Base-by-base conservation (phyloP, 2,888 invertebrate genomes). In the Scelioninae gen. 1 region DNA sequence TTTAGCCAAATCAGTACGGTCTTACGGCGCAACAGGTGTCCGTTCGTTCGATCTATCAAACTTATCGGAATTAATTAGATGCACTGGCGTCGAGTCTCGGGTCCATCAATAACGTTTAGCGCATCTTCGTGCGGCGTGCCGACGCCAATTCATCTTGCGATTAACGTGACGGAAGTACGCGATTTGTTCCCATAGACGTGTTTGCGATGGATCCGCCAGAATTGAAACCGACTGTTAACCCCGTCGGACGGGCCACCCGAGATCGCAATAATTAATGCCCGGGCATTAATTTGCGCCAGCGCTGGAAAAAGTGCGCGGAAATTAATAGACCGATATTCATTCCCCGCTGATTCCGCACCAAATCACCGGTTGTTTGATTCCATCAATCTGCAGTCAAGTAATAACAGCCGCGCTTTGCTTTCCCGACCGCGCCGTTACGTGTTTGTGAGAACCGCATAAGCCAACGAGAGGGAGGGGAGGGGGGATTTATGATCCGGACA, bases 261-360 rank as follows among this genome's bases (percentile, higher is more conserved):
- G 83, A 83, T 82, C 80, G 60, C 74, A 72, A 88, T 91, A 91
- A 91, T 91, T 91, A 90, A 91, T 91, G 90, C 89, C 83, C 86
- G 87, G 82, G 90, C 91, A 91, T 91, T 90, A 91, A 91, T 91
- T 91, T 91, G 88, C 90, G 87, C 90, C 87, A 87, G 72, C 74
- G 66, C 80, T 47, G 58, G 13, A 29, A 63, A 66, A 79, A 79
- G 31, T 87, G 86, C 86, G 87, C 86, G 86, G 90, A 90, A 90
- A 91, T 91, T 91, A 91, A 91, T 91, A 91, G 91, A 90, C 88
- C 89, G 86, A 87, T 91, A 91, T 91, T 91, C 90, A 91, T 91
- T 91, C 91, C 90, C 90, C 72, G 88, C 91, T 90, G 91, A 91
- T 91, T 91, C 91, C 87, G 87, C 87, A 85, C 88, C 89, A 91